Evolutionary conservation across 2,113 vertebrate species (phyloP), one percentile per base, ranked within the genome.

Genomic region (Smithornis capensis): DNA sequence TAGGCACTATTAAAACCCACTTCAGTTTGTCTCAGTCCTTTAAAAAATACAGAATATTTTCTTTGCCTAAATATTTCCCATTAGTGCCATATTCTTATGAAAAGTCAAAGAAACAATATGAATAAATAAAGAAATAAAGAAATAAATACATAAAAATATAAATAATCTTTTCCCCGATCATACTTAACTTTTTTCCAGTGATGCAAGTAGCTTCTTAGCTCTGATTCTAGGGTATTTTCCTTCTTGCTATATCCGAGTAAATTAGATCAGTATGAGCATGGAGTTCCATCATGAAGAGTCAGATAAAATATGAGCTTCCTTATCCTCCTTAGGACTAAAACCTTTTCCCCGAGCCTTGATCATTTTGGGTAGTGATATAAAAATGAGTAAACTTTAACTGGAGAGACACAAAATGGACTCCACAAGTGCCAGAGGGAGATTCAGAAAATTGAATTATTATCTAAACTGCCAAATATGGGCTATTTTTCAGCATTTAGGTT

Each of bases 291-390:
- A 65, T 52, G 74, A 79, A 68, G 15, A 89, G 40, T 69, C 45
- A 76, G 83, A 94, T 94, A 89, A 94, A 93, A 84, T 78, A 60
- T 0, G 1, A 87, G 28, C 35, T 87, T 95, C 33, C 71, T 94
- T 95, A 89, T 92, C 69, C 74, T 95, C 45, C 57, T 44, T 84
- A 78, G 69, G 68, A 89, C 92, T 91, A 92, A 95, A 79, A 92
- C 69, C 70, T 95, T 95, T 94, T 92, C 65, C 63, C 95, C n/a
- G 49, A 64, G 81, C 77, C 95, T 89, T 96, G 87, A 95, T 95
- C 81, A 87, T 87, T 87, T n/a, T 87, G 44, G 22, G 24, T 37
- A 69, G 60, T 53, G 77, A 78, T 89, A 81, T 47, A 81, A 92
- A 93, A 94, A 44, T 0, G 6, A 82, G n/a, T 57, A 85, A 92